Conservation (phyloP, 2,113 vertebrate genomes). For the Spea multiplicata region DNA sequence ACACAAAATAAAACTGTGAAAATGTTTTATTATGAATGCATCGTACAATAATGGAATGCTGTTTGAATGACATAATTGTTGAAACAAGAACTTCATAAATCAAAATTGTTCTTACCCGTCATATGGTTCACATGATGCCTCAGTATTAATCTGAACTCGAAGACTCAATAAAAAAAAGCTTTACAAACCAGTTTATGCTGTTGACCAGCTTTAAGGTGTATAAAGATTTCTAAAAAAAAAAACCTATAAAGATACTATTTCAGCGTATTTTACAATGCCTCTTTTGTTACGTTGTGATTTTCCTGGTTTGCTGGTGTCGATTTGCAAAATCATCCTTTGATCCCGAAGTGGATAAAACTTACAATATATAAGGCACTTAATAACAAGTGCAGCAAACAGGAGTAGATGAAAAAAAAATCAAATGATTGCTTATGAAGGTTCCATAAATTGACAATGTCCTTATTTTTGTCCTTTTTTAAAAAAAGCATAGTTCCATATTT, state of each 20-base stretch:
- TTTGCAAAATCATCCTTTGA: conserved; percentile 50
- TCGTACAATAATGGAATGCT: conserved; percentile 36
- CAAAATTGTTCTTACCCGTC: conserved; percentile 59
- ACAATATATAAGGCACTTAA: conserved; percentile 62
- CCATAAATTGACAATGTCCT: conserved; percentile 42
- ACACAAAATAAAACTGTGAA: conserved; percentile 42
- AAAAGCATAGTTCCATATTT: background rate
- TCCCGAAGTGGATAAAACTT: conserved; percentile 62
- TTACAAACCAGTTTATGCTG: conserved; percentile 86
- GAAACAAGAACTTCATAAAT: conserved; percentile 26
- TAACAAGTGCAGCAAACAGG: conserved; percentile 49
- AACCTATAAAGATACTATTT: conserved; percentile 59
- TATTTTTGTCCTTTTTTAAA: background rate
- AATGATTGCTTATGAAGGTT: conserved; percentile 23
- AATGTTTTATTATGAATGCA: conserved; percentile 47
- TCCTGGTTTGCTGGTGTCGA: conserved; percentile 68
- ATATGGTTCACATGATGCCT: conserved; percentile 58
- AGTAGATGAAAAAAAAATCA: conserved; percentile 29
- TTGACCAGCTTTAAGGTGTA: conserved; percentile 74
- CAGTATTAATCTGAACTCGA: conserved; percentile 60
- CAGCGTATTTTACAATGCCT: conserved; percentile 86
- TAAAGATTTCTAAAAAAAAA: conserved; percentile 62
- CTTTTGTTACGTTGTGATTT: conserved; percentile 82
- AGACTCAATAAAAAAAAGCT: conserved; percentile 70
- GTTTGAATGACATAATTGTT: conserved; percentile 27